Conservation (phyloP, 2,888 invertebrate species). For the Muschampia staudingeri region DNA sequence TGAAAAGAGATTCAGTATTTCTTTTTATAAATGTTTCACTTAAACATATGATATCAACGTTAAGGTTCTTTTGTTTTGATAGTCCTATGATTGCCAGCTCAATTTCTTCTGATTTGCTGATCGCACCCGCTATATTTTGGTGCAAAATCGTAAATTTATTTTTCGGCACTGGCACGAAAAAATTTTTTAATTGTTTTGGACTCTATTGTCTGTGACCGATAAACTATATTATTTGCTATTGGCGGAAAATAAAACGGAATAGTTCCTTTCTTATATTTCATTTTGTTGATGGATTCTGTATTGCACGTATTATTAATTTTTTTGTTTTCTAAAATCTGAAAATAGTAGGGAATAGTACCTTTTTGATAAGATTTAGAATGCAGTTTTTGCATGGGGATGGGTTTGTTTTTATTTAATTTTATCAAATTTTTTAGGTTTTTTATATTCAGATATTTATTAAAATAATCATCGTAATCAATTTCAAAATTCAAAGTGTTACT, state of each 20-base stretch:
- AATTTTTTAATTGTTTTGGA: not conserved
- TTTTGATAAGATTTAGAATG: not conserved
- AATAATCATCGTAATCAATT: not conserved
- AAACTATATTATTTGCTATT: not conserved
- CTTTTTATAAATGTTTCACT: not conserved
- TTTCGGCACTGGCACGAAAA: not conserved
- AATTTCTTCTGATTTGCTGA: not conserved
- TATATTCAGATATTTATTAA: not conserved
- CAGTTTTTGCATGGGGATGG: not conserved
- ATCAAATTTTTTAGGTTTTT: not conserved
- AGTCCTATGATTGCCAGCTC: not conserved
- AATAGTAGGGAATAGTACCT: slow-evolving; percentile 9
- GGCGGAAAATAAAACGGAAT: not conserved
- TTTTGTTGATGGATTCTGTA: not conserved
- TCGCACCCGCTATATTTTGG: not conserved
- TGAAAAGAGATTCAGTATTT: not conserved
- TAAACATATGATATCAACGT: not conserved
- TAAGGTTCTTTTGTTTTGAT: not conserved
- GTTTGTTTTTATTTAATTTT: not conserved
- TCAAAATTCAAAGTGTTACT: not conserved
- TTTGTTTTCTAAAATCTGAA: not conserved
- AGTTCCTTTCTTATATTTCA: not conserved
- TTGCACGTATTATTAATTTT: not conserved
- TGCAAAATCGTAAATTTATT: not conserved
- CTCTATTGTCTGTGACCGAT: not conserved